Percentiles rank a stretch among this genome's conserved stretches.
These are phyloP conservation scores for Nomada fabriciana DNA, from an alignment of 2,888 invertebrate genomes.

Conservation along the genomic window DNA sequence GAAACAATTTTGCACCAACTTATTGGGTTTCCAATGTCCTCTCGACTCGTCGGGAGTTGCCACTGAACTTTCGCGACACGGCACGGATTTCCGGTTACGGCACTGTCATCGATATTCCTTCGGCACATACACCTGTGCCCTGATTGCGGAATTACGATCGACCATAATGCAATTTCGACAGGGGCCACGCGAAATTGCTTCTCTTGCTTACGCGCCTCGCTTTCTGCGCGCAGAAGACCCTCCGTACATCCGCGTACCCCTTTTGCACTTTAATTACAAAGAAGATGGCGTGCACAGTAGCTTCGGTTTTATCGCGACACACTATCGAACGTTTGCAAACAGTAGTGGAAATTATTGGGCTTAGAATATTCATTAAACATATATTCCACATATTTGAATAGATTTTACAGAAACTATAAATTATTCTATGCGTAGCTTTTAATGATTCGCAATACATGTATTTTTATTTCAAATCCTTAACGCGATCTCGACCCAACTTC, in stretches of 20 bases:
- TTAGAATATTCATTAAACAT: too few relatives aligned
- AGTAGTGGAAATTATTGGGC: background rate
- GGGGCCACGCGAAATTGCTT: slow-evolving; percentile 69
- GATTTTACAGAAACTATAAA: too few relatives aligned
- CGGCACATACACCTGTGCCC: slow-evolving; percentile 76
- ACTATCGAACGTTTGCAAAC: slow-evolving; percentile 6
- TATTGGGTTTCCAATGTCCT: background rate
- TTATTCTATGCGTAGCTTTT: too few relatives aligned
- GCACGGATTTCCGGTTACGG: slow-evolving; percentile 41
- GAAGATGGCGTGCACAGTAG: slow-evolving; percentile 22
- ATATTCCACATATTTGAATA: too few relatives aligned
- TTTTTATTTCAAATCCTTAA: too few relatives aligned
- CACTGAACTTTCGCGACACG: background rate
- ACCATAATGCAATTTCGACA: slow-evolving; percentile 73
- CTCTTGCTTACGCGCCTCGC: slow-evolving; percentile 27
- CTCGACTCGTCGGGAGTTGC: background rate
- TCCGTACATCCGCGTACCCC: slow-evolving; percentile 10
- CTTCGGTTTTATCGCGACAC: background rate
- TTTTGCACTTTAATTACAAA: slow-evolving; percentile 60
- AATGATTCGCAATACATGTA: too few relatives aligned
- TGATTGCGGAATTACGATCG: slow-evolving; percentile 79
- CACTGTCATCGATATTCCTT: slow-evolving; percentile 70
- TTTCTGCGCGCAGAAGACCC: slow-evolving; percentile 17
- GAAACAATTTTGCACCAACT: background rate
- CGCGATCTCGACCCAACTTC: too few relatives aligned